Evolutionary conservation across 2,888 invertebrate species (phyloP).

Genomic region (Scaptomyza cyrtandrae): DNA sequence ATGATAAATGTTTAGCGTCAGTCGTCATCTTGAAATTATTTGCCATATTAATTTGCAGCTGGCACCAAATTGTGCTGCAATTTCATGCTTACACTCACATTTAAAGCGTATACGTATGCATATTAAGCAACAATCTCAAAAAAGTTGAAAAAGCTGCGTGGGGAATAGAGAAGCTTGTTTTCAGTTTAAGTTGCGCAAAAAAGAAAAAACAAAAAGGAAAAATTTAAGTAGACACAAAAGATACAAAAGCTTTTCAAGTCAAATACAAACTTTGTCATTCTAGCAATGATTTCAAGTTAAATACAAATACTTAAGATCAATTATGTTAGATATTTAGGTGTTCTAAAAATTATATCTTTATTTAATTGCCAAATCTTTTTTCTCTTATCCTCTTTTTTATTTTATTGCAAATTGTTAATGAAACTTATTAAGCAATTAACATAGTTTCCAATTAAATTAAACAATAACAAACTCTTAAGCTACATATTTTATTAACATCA

Average conservation of each 20-base stretch:
- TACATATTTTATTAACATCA: too few relatives aligned
- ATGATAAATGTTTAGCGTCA: conserved; percentile 29
- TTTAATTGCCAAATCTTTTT: too few relatives aligned
- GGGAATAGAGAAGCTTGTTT: not conserved
- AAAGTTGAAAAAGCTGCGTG: not conserved
- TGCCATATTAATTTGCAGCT: conserved; percentile 40
- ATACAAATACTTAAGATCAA: not conserved
- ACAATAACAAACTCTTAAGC: not conserved
- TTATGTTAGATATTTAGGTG: too few relatives aligned
- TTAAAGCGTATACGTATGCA: not conserved
- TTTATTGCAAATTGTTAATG: not conserved
- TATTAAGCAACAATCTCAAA: not conserved
- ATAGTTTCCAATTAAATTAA: not conserved
- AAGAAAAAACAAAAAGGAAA: too few relatives aligned
- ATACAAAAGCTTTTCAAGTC: not conserved
- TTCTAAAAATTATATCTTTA: too few relatives aligned
- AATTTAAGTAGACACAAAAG: not conserved
- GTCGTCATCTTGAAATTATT: conserved; percentile 42
- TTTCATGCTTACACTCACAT: conserved; percentile 3
- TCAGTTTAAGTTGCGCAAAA: not conserved
- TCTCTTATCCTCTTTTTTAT: not conserved
- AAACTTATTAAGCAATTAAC: not conserved
- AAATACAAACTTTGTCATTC: not conserved
- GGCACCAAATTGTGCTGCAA: conserved; percentile 17
- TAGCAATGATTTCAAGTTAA: not conserved